These are phyloP conservation scores for Spisula subtruncata DNA, from an alignment of 2,888 invertebrate species.

Conservation along the genomic window DNA sequence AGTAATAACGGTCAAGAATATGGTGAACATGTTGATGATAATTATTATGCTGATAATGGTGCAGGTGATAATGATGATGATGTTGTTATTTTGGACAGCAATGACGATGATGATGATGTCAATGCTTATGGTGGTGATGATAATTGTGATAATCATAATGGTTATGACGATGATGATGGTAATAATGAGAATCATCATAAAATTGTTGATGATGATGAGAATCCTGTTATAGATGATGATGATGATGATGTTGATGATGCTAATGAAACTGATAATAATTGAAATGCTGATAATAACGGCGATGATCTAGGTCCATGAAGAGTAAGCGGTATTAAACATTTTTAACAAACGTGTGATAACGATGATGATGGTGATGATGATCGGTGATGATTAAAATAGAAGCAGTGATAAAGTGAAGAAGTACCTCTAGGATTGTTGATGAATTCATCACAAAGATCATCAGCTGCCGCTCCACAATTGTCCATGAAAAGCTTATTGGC, in stretches of 20 bases:
- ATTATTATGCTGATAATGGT: not conserved
- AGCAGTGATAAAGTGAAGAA: not conserved
- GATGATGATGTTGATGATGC: not conserved
- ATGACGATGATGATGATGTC: not conserved
- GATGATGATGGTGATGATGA: not conserved
- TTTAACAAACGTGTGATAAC: no score
- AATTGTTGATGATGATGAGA: no score
- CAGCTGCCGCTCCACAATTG: constrained; percentile 39
- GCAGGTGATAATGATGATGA: not conserved
- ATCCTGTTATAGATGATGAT: no score
- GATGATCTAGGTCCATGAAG: no score
- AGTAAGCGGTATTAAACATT: no score
- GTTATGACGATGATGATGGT: not conserved
- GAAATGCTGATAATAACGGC: not conserved
- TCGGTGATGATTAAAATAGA: not conserved
- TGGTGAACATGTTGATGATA: not conserved
- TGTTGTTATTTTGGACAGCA: not conserved
- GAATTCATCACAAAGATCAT: constrained; percentile 50
- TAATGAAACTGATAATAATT: not conserved
- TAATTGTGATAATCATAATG: not conserved
- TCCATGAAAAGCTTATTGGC: constrained; percentile 26
- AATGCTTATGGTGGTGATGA: not conserved
- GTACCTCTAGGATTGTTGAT: constrained; percentile 47
- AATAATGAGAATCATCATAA: not conserved
- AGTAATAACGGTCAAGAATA: not conserved